phyloP scores from a whole-genome alignment of 2,888 invertebrate genomes.

The Dolomedes plantarius region DNA sequence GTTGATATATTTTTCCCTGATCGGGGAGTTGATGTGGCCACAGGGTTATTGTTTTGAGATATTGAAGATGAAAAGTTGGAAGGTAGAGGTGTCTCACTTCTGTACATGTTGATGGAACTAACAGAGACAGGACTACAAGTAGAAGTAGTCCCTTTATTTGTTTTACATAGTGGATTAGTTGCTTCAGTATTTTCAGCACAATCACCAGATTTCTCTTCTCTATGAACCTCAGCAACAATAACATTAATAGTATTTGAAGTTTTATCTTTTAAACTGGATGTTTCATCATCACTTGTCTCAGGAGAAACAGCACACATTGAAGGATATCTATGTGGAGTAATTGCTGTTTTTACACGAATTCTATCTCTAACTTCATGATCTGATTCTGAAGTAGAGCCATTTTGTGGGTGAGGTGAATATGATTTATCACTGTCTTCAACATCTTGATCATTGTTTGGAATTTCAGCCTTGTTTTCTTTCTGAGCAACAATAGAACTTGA shows the following conservation, averaged over 20 bases:
- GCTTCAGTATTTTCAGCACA: too few relatives aligned
- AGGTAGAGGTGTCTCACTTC: constrained; percentile 59
- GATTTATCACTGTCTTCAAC: constrained; percentile 57
- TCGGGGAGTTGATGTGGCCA: constrained; percentile 35
- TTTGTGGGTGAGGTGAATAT: constrained; percentile 65
- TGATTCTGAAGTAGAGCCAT: constrained; percentile 61
- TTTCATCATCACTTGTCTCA: constrained; percentile 88
- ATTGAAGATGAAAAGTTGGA: constrained; percentile 37
- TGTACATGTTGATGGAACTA: constrained; percentile 56
- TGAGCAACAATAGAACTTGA: constrained; percentile 58
- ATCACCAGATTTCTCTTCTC: constrained; percentile 31
- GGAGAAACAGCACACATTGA: constrained; percentile 86
- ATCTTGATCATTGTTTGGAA: neutral
- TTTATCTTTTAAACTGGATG: constrained; percentile 75
- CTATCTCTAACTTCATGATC: constrained; percentile 80
- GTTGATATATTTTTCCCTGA: constrained; percentile 32
- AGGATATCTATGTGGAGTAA: constrained; percentile 90
- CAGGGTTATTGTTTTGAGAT: neutral
- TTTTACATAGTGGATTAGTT: neutral
- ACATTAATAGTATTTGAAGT: constrained; percentile 27
- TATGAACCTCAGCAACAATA: constrained; percentile 52
- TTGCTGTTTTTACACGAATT: constrained; percentile 89
- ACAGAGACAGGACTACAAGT: neutral
- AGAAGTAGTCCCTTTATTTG: neutral
- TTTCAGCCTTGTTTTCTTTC: neutral